These are phyloP conservation scores for Pachyuromys duprasi DNA, from an alignment of 2,797 vertebrate species.

Conservation along the genomic window DNA sequence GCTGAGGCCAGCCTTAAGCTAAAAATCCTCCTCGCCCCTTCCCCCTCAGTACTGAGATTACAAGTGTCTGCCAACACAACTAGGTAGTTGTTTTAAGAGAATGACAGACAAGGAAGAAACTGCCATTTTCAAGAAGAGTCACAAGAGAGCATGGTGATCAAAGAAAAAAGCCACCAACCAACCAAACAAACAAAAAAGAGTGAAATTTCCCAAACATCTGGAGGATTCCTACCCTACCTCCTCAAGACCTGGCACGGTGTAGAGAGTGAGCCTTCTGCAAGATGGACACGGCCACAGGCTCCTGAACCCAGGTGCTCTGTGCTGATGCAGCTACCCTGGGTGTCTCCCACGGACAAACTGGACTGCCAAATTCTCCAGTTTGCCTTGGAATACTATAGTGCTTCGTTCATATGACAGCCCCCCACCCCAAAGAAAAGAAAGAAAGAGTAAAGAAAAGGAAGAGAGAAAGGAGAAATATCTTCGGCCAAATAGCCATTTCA, in stretches of 20 bases:
- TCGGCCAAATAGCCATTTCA: background rate
- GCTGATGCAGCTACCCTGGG: too few species aligned
- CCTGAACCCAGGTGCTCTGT: background rate
- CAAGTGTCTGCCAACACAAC: background rate
- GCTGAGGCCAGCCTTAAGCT: background rate
- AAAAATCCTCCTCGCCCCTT: background rate
- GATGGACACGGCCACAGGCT: background rate
- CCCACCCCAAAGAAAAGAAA: too few species aligned
- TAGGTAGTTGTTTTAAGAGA: background rate
- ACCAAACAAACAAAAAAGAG: background rate
- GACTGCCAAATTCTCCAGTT: background rate
- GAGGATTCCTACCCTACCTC: background rate
- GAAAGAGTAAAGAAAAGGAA: too few species aligned
- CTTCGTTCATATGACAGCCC: background rate
- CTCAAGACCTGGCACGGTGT: background rate
- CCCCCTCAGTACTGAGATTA: background rate
- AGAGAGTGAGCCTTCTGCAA: background rate
- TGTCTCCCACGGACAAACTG: background rate
- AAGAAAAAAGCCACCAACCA: background rate
- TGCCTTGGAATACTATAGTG: background rate
- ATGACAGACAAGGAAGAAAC: background rate
- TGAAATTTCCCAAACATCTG: background rate
- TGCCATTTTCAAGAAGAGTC: background rate
- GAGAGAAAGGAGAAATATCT: background rate
- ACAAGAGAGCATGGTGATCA: too few species aligned